phyloP scores from a whole-genome alignment of 2,113 vertebrate species.

The Podarcis cretensis region DNA sequence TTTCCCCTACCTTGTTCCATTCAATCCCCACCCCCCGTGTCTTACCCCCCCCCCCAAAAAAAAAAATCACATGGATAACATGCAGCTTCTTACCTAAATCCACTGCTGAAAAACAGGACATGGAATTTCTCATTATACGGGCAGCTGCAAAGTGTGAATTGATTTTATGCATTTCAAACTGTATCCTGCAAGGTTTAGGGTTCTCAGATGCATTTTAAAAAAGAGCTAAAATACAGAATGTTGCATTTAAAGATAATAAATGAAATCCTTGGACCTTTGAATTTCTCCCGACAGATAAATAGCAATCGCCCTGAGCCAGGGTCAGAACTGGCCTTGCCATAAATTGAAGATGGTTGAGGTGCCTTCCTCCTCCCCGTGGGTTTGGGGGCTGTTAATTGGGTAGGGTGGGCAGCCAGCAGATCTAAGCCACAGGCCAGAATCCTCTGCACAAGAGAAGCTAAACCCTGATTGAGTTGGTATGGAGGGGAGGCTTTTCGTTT shows the following conservation, averaged over 20 bases:
- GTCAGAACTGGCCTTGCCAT: neutral
- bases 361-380: neutral
- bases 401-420: neutral
- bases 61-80: no score
- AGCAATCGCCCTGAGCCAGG: neutral
- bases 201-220: neutral
- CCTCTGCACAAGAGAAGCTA: no score
- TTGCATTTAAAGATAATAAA: neutral
- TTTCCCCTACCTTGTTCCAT: no score
- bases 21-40: no score
- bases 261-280: neutral
- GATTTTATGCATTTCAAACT: neutral
- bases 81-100: neutral
- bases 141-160: neutral
- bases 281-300: neutral
- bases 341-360: neutral
- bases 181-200: neutral
- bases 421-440: no score
- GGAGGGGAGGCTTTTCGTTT: no score
- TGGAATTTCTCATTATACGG: neutral
- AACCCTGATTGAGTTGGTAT: no score
- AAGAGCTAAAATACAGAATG: neutral
- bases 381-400: neutral
- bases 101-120: neutral
- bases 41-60: no score